Conservation (phyloP, 2,888 invertebrate species). For the Epinotia brunnichana region DNA sequence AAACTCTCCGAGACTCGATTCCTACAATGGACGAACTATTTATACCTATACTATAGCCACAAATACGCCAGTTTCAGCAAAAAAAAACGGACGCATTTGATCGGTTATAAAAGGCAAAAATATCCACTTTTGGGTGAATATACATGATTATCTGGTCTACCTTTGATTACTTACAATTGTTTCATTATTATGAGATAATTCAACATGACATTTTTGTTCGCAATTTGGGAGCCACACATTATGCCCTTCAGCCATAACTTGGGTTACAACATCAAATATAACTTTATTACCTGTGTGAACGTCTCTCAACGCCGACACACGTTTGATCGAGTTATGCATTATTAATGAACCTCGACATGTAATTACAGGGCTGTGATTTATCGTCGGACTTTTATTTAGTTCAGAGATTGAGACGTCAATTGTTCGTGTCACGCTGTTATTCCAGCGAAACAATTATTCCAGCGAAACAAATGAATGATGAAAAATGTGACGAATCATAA, state of each 20-base stretch:
- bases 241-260: constrained; percentile 20
- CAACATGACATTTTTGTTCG: constrained; percentile 7
- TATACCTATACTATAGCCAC: no score
- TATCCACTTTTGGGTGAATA: not conserved
- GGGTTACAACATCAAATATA: constrained; percentile 30
- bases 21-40: no score
- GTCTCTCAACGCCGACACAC: constrained; percentile 46
- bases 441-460: constrained; percentile 10
- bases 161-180: constrained; percentile 19
- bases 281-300: constrained; percentile 39
- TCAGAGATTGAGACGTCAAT: constrained; percentile 52
- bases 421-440: constrained; percentile 30
- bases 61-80: no score
- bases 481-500: not conserved
- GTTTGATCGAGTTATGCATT: constrained; percentile 82
- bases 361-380: constrained; percentile 78
- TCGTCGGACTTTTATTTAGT: constrained; percentile 49
- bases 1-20: no score
- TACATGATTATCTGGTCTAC: not conserved
- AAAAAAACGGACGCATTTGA: not conserved
- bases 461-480: constrained; percentile 3
- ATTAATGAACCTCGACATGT: constrained; percentile 77
- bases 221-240: constrained; percentile 25
- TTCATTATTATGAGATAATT: constrained; percentile 16
- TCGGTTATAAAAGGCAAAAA: not conserved